Evolutionary conservation across 2,113 vertebrate genomes (phyloP).

Genomic region (Monopterus albus): DNA sequence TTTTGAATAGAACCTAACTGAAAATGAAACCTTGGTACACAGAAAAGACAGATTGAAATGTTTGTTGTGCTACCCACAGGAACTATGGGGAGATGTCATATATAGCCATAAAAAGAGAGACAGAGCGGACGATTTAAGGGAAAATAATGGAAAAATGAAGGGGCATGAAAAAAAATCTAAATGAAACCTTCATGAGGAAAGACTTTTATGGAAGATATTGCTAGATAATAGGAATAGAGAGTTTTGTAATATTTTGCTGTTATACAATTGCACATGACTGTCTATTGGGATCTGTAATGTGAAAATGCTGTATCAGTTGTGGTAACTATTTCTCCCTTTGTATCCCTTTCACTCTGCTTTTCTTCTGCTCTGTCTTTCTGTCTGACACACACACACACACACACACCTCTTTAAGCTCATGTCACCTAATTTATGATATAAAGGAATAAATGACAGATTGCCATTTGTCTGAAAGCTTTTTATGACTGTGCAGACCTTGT

Average conservation of each 20-base stretch:
- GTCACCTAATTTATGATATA: slow-evolving; percentile 75
- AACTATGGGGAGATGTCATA: background rate
- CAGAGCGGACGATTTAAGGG: slow-evolving; percentile 5
- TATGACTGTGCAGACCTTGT: slow-evolving; percentile 77
- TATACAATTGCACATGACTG: slow-evolving; percentile 12
- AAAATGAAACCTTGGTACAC: background rate
- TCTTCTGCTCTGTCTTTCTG: slow-evolving; percentile 8
- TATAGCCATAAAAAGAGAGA: background rate
- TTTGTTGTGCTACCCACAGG: background rate
- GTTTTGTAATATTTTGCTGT: slow-evolving; percentile 13
- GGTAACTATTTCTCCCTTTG: slow-evolving; percentile 4
- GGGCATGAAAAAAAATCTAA: slow-evolving; percentile 16
- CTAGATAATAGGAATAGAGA: background rate
- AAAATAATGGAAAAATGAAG: slow-evolving; percentile 38
- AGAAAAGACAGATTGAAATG: slow-evolving; percentile 8
- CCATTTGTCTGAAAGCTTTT: slow-evolving; percentile 84
- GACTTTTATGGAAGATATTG: background rate
- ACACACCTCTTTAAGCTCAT: slow-evolving; percentile 15
- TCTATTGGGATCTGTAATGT: slow-evolving; percentile 23
- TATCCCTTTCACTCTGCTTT: background rate
- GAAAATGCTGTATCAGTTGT: slow-evolving; percentile 4
- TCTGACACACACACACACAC: slow-evolving; percentile 8
- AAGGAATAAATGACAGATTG: slow-evolving; percentile 64
- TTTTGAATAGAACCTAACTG: slow-evolving; percentile 1
- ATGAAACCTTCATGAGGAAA: slow-evolving; percentile 41